A percentile compares a stretch with the other conserved stretches of the same genome.
phyloP scores from a whole-genome alignment of 2,113 vertebrate species.

The Spizaetus ornatus region DNA sequence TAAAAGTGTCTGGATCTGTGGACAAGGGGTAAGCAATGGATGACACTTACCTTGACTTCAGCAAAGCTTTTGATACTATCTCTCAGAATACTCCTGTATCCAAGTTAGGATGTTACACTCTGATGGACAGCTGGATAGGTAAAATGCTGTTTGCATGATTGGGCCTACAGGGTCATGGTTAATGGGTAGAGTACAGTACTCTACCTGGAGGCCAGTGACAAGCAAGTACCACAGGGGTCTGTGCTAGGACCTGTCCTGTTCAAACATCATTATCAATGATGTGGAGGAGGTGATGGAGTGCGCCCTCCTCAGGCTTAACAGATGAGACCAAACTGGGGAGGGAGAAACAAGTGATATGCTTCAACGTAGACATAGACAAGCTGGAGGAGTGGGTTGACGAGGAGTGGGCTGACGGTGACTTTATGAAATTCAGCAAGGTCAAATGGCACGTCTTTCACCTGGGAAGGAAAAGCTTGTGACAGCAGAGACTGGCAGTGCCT shows the following conservation, averaged over 20 bases:
- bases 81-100: background rate
- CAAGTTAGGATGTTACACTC: background rate
- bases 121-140: background rate
- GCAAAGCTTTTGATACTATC: background rate
- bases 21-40: background rate
- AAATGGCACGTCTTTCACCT: background rate
- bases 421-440: background rate
- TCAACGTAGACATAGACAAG: background rate
- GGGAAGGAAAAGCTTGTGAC: background rate
- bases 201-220: background rate
- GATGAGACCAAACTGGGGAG: background rate
- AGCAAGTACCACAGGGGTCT: background rate
- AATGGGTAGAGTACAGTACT: background rate
- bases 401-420: background rate
- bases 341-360: background rate
- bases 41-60: background rate
- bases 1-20: background rate
- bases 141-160: background rate
- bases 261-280: background rate
- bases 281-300: background rate
- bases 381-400: background rate
- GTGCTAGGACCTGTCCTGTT: background rate
- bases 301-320: background rate
- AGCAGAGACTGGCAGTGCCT: background rate
- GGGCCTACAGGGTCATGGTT: background rate